These are phyloP conservation scores for Coturnix japonica DNA, from an alignment of 2,113 vertebrate species.

Conservation along the genomic window DNA sequence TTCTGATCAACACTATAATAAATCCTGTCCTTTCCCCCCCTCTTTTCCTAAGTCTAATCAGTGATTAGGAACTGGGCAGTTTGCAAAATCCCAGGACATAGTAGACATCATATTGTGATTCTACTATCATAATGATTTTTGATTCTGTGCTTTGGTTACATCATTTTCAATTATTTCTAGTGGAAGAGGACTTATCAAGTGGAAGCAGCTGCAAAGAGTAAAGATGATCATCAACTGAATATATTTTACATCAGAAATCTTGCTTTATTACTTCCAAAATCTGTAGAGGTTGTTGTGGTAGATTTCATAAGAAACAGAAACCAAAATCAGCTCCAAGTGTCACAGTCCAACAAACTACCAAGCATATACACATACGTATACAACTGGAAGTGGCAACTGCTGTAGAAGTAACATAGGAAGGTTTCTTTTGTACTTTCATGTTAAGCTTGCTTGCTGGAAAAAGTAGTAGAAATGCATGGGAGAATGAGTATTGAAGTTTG, in stretches of 20 bases:
- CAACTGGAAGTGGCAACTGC: neutral
- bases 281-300: neutral
- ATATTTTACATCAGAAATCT: neutral
- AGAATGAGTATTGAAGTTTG: neutral
- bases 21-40: constrained; percentile 2
- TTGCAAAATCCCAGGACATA: neutral
- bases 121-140: neutral
- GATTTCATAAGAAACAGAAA: neutral
- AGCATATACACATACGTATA: neutral
- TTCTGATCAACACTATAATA: neutral
- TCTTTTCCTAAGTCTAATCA: neutral
- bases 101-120: neutral
- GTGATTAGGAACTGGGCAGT: neutral
- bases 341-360: neutral
- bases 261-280: neutral
- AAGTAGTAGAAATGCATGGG: accelerated
- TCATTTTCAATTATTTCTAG: neutral
- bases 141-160: neutral
- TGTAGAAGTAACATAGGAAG: neutral
- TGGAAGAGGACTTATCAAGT: neutral
- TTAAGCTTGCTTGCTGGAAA: neutral
- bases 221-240: neutral
- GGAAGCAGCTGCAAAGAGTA: neutral
- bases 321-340: neutral
- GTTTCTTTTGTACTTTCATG: accelerated